phyloP scores from a whole-genome alignment of 53 echinoderm and acorn worm genomes.

The Holothuria leucospilota region DNA sequence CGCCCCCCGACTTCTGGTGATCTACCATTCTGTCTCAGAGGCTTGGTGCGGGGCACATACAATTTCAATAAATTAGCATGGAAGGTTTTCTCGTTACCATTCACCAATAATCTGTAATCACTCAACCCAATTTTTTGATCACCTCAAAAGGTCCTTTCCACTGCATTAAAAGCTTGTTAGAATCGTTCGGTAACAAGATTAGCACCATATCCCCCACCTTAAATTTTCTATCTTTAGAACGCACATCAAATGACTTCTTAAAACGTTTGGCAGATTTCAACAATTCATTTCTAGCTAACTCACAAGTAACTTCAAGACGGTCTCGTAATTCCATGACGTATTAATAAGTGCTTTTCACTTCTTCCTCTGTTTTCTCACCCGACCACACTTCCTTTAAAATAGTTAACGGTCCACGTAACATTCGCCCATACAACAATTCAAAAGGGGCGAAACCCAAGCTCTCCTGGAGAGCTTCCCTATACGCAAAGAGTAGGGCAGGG shows the following conservation, averaged over 20 bases:
- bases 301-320: conserved; percentile 43
- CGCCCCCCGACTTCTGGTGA: too few species aligned
- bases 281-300: conserved; percentile 39
- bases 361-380: neutral
- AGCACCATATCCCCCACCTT: neutral
- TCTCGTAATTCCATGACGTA: conserved; percentile 35
- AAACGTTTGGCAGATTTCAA: neutral
- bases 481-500: too few species aligned
- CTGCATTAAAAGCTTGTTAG: neutral
- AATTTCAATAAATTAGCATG: too few species aligned
- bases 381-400: conserved; percentile 4
- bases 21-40: too few species aligned
- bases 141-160: conserved; percentile 10
- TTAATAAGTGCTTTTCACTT: conserved; percentile 37
- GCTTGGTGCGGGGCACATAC: too few species aligned
- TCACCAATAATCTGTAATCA: too few species aligned
- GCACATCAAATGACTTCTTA: too few species aligned
- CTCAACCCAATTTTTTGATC: too few species aligned
- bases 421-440: conserved; percentile 45
- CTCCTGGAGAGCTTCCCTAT: neutral
- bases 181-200: too few species aligned
- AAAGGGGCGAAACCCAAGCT: conserved; percentile 33
- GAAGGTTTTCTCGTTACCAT: neutral
- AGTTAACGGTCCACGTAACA: conserved; percentile 1
- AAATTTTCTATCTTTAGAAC: conserved; percentile 24